Percentiles rank a stretch among this genome's conserved stretches.
Evolutionary conservation across 2,797 vertebrate genomes (phyloP).

Genomic region (Acanthis flammea): DNA sequence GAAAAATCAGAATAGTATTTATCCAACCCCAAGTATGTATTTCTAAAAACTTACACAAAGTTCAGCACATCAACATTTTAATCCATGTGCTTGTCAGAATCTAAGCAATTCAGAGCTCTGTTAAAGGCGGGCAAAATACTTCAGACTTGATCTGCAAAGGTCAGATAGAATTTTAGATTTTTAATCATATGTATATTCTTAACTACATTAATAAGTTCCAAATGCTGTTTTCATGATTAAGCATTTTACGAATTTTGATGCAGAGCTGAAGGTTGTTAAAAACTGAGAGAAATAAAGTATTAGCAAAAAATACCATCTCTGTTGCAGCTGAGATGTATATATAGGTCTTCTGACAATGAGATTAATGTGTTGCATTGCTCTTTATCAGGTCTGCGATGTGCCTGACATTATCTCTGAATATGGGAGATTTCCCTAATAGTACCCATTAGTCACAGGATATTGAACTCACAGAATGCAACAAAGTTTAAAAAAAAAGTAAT

Average conservation of each 20-base stretch:
- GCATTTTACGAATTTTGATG: background rate
- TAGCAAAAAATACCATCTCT: background rate
- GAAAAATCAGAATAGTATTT: background rate
- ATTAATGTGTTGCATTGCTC: conserved; percentile 3
- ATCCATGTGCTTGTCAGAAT: background rate
- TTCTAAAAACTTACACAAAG: background rate
- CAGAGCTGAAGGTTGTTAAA: background rate
- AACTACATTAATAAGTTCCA: background rate
- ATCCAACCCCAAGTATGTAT: background rate
- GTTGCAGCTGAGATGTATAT: background rate
- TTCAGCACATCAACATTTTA: background rate
- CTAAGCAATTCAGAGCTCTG: background rate
- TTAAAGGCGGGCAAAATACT: background rate
- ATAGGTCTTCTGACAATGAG: background rate
- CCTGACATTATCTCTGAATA: background rate
- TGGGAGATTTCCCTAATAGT: conserved; percentile 2
- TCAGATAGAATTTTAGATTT: background rate
- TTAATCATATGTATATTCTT: background rate
- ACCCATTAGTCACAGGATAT: background rate
- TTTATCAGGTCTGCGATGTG: background rate
- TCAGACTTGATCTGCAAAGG: background rate
- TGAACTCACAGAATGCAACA: background rate
- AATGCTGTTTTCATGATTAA: background rate
- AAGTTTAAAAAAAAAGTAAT: background rate
- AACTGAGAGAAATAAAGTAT: background rate